These are phyloP conservation scores for Tromatobia lineatoria DNA, from an alignment of 2,888 invertebrate species.

Conservation along the genomic window DNA sequence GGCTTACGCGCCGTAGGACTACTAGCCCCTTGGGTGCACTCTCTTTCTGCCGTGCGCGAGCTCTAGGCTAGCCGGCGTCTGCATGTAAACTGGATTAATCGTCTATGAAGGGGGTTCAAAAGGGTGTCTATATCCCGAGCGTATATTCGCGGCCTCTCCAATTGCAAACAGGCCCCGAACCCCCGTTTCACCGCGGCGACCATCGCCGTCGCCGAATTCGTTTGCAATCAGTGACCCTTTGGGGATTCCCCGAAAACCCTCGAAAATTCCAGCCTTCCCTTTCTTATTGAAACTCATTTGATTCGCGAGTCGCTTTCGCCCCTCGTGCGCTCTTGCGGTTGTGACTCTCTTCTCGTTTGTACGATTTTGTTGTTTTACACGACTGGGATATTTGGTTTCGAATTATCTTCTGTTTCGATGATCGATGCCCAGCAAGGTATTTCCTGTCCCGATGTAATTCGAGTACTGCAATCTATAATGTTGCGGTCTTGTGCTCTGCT, in stretches of 20 bases:
- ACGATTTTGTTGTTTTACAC: constrained; percentile 54
- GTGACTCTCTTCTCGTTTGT: constrained; percentile 32
- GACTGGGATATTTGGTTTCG: constrained; percentile 11
- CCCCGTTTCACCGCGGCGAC: background rate
- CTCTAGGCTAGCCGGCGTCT: constrained; percentile 76
- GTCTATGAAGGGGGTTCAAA: constrained; percentile 78
- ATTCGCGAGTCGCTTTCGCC: constrained; percentile 1
- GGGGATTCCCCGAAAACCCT: constrained; percentile 72
- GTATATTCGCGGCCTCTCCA: constrained; percentile 6
- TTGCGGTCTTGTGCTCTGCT: background rate
- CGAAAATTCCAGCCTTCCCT: constrained; percentile 30
- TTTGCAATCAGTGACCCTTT: constrained; percentile 79
- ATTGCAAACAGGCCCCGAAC: constrained; percentile 22
- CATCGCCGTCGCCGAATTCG: constrained; percentile 71
- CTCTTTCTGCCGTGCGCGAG: constrained; percentile 56
- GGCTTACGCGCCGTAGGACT: constrained; percentile 76
- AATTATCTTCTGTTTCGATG: background rate
- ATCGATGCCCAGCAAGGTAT: background rate
- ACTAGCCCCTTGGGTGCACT: constrained; percentile 67
- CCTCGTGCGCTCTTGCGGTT: constrained; percentile 3
- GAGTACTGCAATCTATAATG: background rate
- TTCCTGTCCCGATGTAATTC: background rate
- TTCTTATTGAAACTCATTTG: constrained; percentile 32
- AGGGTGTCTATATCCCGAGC: constrained; percentile 17
- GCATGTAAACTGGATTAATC: constrained; percentile 85